Conservation (phyloP, 2,888 invertebrate genomes). For the Tanytarsus gracilentus region DNA sequence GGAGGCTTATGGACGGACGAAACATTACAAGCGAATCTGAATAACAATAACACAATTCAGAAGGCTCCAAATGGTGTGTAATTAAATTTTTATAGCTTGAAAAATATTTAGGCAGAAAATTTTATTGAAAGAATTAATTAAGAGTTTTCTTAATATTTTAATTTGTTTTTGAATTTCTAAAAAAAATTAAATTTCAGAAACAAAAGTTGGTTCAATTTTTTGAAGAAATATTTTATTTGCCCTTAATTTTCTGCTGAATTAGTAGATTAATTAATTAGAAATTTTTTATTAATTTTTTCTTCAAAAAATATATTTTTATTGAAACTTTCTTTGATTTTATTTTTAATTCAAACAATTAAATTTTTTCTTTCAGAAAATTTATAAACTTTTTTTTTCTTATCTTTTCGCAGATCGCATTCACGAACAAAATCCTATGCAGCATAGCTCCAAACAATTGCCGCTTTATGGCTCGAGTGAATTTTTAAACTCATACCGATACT, state of each 20-base stretch:
- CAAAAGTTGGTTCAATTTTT: too few species aligned
- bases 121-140: too few species aligned
- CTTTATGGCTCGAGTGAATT: conserved; percentile 15
- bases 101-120: too few species aligned
- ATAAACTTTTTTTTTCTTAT: conserved; percentile 26
- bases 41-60: conserved; percentile 40
- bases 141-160: too few species aligned
- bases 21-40: conserved; percentile 36
- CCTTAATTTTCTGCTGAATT: too few species aligned
- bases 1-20: conserved; percentile 74
- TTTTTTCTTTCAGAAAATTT: neutral
- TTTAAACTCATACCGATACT: conserved; percentile 16
- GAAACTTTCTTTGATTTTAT: neutral
- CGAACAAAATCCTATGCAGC: neutral
- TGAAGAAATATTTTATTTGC: too few species aligned
- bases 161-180: too few species aligned
- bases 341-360: neutral
- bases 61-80: conserved; percentile 31
- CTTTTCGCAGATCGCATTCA: conserved; percentile 31
- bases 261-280: too few species aligned
- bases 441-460: neutral
- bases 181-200: too few species aligned
- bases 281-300: too few species aligned
- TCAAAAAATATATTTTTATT: neutral
- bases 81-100: neutral